Evolutionary conservation across 2,113 vertebrate genomes (phyloP).

Genomic region (Datnioides undecimradiatus): DNA sequence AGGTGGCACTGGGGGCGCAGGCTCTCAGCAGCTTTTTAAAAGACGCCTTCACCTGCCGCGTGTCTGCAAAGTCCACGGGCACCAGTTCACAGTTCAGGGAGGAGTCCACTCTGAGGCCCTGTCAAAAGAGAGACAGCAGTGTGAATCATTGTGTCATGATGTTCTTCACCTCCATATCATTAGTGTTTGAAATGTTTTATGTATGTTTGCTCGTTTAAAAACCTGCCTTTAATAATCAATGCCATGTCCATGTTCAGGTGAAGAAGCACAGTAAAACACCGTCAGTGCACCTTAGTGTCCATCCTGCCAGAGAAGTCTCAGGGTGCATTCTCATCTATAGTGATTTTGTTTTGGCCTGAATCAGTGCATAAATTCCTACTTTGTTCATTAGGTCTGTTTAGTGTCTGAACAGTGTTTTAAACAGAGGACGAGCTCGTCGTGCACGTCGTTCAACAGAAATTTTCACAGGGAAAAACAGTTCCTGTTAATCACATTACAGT

Average conservation of each 20-base stretch:
- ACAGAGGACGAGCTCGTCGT: too few relatives aligned
- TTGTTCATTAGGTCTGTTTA: too few relatives aligned
- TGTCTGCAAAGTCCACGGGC: constrained; percentile 96
- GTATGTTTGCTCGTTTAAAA: background rate
- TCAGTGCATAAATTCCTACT: too few relatives aligned
- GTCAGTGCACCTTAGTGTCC: background rate
- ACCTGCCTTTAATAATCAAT: background rate
- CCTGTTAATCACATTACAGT: too few relatives aligned
- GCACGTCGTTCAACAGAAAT: too few relatives aligned
- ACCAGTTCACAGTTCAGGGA: constrained; percentile 96
- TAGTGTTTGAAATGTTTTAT: background rate
- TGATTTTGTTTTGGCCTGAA: too few relatives aligned
- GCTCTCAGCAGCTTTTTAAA: constrained; percentile 97
- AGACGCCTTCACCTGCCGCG: constrained; percentile 92
- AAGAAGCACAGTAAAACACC: background rate
- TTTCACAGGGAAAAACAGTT: too few relatives aligned
- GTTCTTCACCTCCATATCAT: background rate
- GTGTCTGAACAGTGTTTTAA: too few relatives aligned
- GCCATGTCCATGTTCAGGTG: background rate
- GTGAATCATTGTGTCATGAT: background rate
- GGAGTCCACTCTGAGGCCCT: constrained; percentile 95
- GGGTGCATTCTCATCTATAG: background rate
- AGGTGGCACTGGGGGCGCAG: constrained; percentile 92
- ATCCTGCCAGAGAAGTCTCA: background rate
- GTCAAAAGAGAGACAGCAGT: constrained; percentile 42